A percentile compares a stretch with the other conserved stretches of the same genome.
phyloP scores from a whole-genome alignment of 2,888 invertebrate genomes.

The Platycnemis pennipes region DNA sequence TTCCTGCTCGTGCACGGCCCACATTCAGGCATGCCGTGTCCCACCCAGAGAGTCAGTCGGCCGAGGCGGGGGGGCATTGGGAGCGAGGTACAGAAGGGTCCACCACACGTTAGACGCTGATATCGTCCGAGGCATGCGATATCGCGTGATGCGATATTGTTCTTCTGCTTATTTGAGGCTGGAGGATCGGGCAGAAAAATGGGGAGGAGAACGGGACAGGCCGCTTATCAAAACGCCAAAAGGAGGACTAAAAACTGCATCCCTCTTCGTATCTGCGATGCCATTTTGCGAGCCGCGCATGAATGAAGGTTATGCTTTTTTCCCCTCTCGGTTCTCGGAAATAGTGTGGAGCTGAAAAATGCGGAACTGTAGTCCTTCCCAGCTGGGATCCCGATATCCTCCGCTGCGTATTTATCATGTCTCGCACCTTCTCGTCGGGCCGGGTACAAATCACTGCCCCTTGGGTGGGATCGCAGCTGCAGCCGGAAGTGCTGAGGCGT shows the following conservation, averaged over 20 bases:
- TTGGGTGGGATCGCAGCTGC: not conserved
- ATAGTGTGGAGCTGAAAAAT: not conserved
- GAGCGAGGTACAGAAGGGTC: not conserved
- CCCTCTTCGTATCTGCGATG: not conserved
- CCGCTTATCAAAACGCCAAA: not conserved
- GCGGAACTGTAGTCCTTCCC: not conserved
- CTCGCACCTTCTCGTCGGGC: not conserved
- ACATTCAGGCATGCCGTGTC: no score
- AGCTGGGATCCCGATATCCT: not conserved
- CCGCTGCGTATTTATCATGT: constrained; percentile 7
- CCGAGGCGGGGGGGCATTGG: not conserved
- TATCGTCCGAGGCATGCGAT: constrained; percentile 11
- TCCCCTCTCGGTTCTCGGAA: not conserved
- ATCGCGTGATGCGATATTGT: constrained; percentile 18
- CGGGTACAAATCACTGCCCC: not conserved
- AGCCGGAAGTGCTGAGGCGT: not conserved
- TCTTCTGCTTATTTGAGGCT: not conserved
- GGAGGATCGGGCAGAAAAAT: not conserved
- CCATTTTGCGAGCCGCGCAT: not conserved
- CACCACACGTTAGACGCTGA: not conserved
- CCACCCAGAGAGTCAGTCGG: no score
- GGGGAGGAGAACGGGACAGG: not conserved
- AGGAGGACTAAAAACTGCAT: not conserved
- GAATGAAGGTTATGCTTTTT: not conserved
- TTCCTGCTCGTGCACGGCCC: no score